Conservation (phyloP, 2,888 invertebrate species). For the Carterocephalus palaemon region DNA sequence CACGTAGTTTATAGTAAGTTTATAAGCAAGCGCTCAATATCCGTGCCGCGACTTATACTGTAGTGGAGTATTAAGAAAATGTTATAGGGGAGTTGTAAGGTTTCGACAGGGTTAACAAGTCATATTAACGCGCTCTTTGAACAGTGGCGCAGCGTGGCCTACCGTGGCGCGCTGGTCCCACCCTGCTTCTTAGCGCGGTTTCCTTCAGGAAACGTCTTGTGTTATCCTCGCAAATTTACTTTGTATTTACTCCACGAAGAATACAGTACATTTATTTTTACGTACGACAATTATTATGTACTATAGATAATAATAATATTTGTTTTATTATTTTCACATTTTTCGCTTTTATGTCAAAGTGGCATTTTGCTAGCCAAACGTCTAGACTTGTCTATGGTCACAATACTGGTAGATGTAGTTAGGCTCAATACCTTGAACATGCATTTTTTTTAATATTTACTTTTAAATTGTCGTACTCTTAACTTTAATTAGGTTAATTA, state of each 20-base stretch:
- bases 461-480: neutral
- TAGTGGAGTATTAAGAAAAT: too few relatives aligned
- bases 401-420: slow-evolving; percentile 18
- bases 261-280: slow-evolving; percentile 48
- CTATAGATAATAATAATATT: slow-evolving; percentile 29
- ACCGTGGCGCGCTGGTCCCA: slow-evolving; percentile 36
- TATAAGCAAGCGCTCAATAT: too few relatives aligned
- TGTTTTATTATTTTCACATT: slow-evolving; percentile 28
- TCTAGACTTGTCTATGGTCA: slow-evolving; percentile 27
- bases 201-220: slow-evolving; percentile 29
- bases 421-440: slow-evolving; percentile 17
- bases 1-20: too few relatives aligned
- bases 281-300: slow-evolving; percentile 29
- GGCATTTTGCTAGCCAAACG: slow-evolving; percentile 30
- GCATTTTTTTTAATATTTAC: slow-evolving; percentile 3
- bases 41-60: too few relatives aligned
- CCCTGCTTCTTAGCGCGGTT: slow-evolving; percentile 34
- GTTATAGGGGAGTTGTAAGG: too few relatives aligned
- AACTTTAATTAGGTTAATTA: neutral
- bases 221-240: slow-evolving; percentile 54
- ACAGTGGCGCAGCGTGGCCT: slow-evolving; percentile 1
- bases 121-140: slow-evolving; percentile 15
- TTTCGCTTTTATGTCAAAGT: slow-evolving; percentile 36
- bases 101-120: too few relatives aligned
- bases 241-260: slow-evolving; percentile 54